phyloP scores from a whole-genome alignment of 30 jellyfish, hydroid and myxozoan genomes.

The Turritopsis rubra region DNA sequence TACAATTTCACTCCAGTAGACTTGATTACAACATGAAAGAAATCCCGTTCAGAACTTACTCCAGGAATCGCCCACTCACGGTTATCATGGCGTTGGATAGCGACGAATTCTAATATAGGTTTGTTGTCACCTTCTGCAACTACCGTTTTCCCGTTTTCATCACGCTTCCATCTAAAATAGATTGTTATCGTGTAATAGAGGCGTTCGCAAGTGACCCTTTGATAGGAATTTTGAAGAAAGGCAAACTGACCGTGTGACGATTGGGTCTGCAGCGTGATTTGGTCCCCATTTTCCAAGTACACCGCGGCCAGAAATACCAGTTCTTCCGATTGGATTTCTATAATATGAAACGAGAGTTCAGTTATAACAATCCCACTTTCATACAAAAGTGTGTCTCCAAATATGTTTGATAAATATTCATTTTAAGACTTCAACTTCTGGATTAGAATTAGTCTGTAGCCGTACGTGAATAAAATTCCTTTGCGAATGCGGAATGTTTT shows the following conservation, averaged over 20 bases:
- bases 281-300: constrained; percentile 98
- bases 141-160: constrained; percentile 49
- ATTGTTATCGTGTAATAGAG: neutral
- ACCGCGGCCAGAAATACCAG: constrained; percentile 94
- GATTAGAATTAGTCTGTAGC: no score
- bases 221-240: neutral
- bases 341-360: neutral
- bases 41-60: constrained; percentile 45
- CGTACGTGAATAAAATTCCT: no score
- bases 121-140: constrained; percentile 28
- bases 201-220: neutral
- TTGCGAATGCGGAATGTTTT: no score
- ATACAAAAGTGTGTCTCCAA: no score
- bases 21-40: neutral
- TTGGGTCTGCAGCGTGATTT: constrained; percentile 98
- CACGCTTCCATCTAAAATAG: constrained; percentile 57
- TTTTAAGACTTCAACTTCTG: no score
- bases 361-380: no score
- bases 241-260: constrained; percentile 79
- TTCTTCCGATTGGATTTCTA: constrained; percentile 91
- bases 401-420: no score
- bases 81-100: constrained; percentile 74
- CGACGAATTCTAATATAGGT: constrained; percentile 86
- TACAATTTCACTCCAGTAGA: neutral
- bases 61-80: constrained; percentile 98